phyloP scores from a whole-genome alignment of 2,797 vertebrate species.

The Clarias fuscus region DNA sequence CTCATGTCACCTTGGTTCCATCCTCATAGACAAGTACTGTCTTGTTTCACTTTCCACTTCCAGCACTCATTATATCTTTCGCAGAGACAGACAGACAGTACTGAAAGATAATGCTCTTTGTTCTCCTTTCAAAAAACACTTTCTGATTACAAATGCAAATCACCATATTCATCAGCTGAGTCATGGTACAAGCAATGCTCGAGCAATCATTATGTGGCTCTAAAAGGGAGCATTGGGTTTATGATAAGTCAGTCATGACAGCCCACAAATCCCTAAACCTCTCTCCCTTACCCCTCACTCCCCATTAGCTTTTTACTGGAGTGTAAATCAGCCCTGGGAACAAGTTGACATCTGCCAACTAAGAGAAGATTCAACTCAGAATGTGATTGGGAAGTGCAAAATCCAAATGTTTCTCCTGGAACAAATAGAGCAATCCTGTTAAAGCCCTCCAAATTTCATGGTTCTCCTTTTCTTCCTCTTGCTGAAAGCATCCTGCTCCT shows the following conservation, averaged over 20 bases:
- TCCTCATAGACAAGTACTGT: conserved; percentile 62
- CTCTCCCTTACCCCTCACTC: conserved; percentile 42
- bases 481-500: conserved; percentile 32
- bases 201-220: conserved; percentile 15
- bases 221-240: conserved; percentile 42
- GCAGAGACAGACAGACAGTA: conserved; percentile 18
- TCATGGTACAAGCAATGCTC: conserved; percentile 40
- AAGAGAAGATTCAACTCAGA: conserved; percentile 63
- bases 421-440: background rate
- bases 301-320: conserved; percentile 49
- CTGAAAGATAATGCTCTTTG: conserved; percentile 34
- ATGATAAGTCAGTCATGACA: conserved; percentile 51
- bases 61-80: conserved; percentile 58
- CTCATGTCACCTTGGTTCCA: conserved; percentile 53
- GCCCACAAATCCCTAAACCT: conserved; percentile 32
- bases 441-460: background rate
- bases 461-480: conserved; percentile 38
- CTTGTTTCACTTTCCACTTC: conserved; percentile 64
- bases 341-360: conserved; percentile 70
- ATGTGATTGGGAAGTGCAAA: conserved; percentile 59
- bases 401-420: conserved; percentile 47
- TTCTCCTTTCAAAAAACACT: conserved; percentile 42
- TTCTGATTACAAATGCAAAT: conserved; percentile 29
- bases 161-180: conserved; percentile 32
- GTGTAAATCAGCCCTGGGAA: conserved; percentile 67